These are phyloP conservation scores for Meteorus sp. DNA, from an alignment of 1,140 invertebrate species.

Conservation along the genomic window DNA sequence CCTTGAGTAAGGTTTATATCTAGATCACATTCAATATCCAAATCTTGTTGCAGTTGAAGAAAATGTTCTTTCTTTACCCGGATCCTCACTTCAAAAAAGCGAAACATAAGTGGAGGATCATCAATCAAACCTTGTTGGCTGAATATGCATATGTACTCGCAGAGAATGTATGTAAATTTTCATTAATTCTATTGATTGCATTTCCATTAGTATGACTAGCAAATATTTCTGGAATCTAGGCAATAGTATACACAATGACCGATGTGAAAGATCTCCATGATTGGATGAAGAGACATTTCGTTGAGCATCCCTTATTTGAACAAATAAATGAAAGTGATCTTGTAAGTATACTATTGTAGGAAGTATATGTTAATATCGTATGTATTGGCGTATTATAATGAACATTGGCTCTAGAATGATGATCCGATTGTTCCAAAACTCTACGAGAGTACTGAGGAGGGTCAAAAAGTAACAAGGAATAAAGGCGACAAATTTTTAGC, in stretches of 20 bases:
- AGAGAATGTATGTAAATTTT: conserved; percentile 68
- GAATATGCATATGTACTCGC: conserved; percentile 96
- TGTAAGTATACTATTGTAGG: conserved; percentile 58
- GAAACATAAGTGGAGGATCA: conserved; percentile 99
- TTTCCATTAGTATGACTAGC: background rate
- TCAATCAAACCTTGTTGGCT: conserved; percentile 87
- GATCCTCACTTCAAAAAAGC: conserved; percentile 99
- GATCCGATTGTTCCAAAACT: conserved; percentile 89
- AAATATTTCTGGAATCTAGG: conserved; percentile 63
- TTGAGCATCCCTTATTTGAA: conserved; percentile 88
- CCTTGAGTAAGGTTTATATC: conserved; percentile 1
- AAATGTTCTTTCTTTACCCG: conserved; percentile 99
- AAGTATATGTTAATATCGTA: conserved; percentile 12
- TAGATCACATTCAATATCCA: conserved; percentile 17
- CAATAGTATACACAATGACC: conserved; percentile 92
- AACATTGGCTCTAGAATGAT: conserved; percentile 60
- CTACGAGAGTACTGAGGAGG: conserved; percentile 94
- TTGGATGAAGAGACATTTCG: conserved; percentile 95
- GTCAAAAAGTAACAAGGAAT: conserved; percentile 96
- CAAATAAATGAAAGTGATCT: conserved; percentile 73
- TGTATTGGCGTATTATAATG: conserved; percentile 13
- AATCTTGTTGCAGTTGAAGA: conserved; percentile 73
- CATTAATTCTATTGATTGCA: conserved; percentile 8
- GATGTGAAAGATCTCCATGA: conserved; percentile 97
- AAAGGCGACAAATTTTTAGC: conserved; percentile 92